Evolutionary conservation across 2,797 vertebrate genomes (phyloP).

Genomic region (Adrianichthys oophorus): DNA sequence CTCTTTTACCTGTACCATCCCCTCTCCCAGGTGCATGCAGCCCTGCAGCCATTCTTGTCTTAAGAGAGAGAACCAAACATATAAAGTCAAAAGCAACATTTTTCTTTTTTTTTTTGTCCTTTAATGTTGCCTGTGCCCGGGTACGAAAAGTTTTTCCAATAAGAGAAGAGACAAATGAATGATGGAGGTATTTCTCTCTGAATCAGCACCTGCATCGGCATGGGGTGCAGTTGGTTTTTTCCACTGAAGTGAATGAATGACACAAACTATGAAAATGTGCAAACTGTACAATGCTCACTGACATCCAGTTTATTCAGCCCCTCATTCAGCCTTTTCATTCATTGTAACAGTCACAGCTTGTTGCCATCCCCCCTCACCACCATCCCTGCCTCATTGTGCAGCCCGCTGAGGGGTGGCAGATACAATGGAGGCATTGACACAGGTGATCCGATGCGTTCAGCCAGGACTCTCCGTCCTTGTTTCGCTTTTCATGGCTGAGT

Average conservation of each 20-base stretch:
- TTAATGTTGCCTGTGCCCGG: conserved; percentile 26
- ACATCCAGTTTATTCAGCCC: conserved; percentile 54
- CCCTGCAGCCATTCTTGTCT: conserved; percentile 59
- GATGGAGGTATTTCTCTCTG: conserved; percentile 34
- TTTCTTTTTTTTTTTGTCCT: conserved; percentile 30
- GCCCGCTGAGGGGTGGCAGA: conserved; percentile 48
- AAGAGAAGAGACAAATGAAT: conserved; percentile 27
- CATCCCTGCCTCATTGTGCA: conserved; percentile 56
- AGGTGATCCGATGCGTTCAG: conserved; percentile 70
- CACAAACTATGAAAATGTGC: conserved; percentile 34
- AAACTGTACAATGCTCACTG: conserved; percentile 54
- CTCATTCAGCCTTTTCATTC: conserved; percentile 64
- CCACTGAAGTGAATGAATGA: conserved; percentile 41
- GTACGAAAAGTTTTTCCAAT: conserved; percentile 24
- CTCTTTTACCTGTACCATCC: conserved; percentile 61
- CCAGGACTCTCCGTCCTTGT: conserved; percentile 49
- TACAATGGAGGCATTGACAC: conserved; percentile 75
- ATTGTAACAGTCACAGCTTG: conserved; percentile 69
- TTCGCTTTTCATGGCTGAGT: conserved; percentile 65
- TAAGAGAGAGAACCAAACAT: conserved; percentile 59
- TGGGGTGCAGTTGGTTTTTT: conserved; percentile 18
- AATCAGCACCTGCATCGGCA: conserved; percentile 48
- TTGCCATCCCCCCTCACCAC: conserved; percentile 41
- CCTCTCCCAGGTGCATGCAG: conserved; percentile 78
- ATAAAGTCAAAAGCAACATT: conserved; percentile 67